A percentile compares a stretch with the other conserved stretches of the same genome.
Conservation (phyloP, 1,140 invertebrate genomes). For the Aphidius ervi region DNA sequence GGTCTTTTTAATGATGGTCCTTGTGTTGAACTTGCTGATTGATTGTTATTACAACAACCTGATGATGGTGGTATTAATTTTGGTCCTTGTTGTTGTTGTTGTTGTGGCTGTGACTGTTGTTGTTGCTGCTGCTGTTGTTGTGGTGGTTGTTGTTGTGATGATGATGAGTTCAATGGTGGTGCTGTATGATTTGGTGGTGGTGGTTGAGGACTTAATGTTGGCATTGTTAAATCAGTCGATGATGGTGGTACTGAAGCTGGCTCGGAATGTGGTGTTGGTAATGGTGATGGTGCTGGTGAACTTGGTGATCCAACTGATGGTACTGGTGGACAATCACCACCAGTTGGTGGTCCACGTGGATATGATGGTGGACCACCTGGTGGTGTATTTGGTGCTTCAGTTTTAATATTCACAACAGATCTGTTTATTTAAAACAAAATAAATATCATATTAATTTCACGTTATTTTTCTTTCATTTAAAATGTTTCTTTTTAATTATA, state of each 20-base stretch:
- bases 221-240: slow-evolving; percentile 67
- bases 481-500: not conserved
- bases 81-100: slow-evolving; percentile 30
- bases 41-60: slow-evolving; percentile 49
- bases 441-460: not conserved
- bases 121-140: not conserved
- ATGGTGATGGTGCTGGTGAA: slow-evolving; percentile 72
- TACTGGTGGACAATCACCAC: slow-evolving; percentile 59
- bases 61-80: slow-evolving; percentile 43
- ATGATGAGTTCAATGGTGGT: slow-evolving; percentile 53
- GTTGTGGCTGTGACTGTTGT: slow-evolving; percentile 1
- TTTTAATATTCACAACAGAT: slow-evolving; percentile 38
- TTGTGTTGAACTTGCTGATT: slow-evolving; percentile 53
- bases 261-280: slow-evolving; percentile 72
- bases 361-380: slow-evolving; percentile 62
- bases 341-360: slow-evolving; percentile 58
- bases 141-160: not conserved
- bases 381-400: slow-evolving; percentile 53
- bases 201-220: slow-evolving; percentile 58
- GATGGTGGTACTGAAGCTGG: slow-evolving; percentile 66
- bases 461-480: not conserved
- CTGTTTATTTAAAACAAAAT: slow-evolving; percentile 22
- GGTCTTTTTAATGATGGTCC: slow-evolving; percentile 61
- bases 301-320: slow-evolving; percentile 69
- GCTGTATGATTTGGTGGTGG: slow-evolving; percentile 47